These are phyloP conservation scores for Apotomis betuletana DNA, from an alignment of 2,888 invertebrate genomes.

Conservation along the genomic window DNA sequence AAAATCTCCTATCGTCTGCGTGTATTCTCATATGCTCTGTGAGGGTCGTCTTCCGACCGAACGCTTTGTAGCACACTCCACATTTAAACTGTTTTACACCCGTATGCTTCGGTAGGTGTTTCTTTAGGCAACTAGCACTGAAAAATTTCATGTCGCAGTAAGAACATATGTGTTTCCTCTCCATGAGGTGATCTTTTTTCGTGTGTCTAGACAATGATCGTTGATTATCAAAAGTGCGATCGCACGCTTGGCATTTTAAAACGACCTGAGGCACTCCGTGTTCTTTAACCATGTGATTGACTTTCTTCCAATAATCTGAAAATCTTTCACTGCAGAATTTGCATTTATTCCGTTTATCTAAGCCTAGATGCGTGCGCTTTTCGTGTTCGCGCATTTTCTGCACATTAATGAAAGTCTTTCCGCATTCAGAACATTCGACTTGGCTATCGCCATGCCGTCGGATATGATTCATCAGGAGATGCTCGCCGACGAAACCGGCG, in stretches of 20 bases:
- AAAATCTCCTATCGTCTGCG: conserved; percentile 55
- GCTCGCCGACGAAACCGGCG: conserved; percentile 56
- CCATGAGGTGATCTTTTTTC: conserved; percentile 70
- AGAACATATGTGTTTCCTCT: conserved; percentile 67
- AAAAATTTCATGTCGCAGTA: conserved; percentile 72
- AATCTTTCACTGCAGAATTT: conserved; percentile 58
- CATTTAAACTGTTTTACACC: conserved; percentile 61
- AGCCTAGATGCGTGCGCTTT: conserved; percentile 48
- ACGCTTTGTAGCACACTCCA: conserved; percentile 63
- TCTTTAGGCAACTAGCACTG: conserved; percentile 51
- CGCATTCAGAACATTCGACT: conserved; percentile 60
- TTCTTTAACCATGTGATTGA: conserved; percentile 61
- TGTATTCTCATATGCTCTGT: conserved; percentile 64
- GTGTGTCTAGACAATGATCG: conserved; percentile 58
- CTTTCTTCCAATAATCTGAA: conserved; percentile 61
- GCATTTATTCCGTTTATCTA: conserved; percentile 57
- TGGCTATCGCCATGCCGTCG: conserved; percentile 59
- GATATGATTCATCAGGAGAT: conserved; percentile 53
- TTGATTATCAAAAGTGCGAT: conserved; percentile 59
- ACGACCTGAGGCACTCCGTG: conserved; percentile 59
- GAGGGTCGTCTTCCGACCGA: conserved; percentile 58
- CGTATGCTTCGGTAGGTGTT: conserved; percentile 65
- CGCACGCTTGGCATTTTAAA: conserved; percentile 64
- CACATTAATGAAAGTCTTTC: conserved; percentile 55
- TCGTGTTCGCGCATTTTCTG: conserved; percentile 49